Conservation (phyloP, 2,888 invertebrate genomes). For the Mamestra brassicae region DNA sequence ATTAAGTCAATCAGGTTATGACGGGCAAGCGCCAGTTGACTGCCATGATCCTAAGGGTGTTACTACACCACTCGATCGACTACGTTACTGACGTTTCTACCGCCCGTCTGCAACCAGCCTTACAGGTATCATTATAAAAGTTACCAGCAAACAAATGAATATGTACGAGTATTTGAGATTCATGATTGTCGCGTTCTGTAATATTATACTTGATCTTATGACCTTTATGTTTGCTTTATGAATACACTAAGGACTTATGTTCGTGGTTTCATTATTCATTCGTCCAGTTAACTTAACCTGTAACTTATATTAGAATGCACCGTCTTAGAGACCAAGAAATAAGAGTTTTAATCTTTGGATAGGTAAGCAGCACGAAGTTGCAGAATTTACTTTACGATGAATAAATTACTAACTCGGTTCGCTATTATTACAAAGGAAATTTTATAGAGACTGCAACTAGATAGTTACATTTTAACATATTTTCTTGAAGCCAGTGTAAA, state of each 20-base stretch:
- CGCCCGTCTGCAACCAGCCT: slow-evolving; percentile 21
- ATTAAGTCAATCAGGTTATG: background rate
- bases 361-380: background rate
- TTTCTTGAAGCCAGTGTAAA: slow-evolving; percentile 22
- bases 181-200: slow-evolving; percentile 49
- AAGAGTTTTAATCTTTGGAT: background rate
- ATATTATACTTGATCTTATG: slow-evolving; percentile 60
- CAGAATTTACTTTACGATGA: background rate
- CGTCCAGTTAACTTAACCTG: slow-evolving; percentile 23
- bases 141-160: slow-evolving; percentile 53
- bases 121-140: slow-evolving; percentile 34
- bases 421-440: background rate
- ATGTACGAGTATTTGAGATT: slow-evolving; percentile 35
- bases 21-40: too few relatives aligned
- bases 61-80: background rate
- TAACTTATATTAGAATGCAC: slow-evolving; percentile 9
- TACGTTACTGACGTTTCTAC: background rate
- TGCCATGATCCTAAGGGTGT: background rate
- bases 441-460: slow-evolving; percentile 8
- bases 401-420: slow-evolving; percentile 18
- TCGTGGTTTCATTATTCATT: slow-evolving; percentile 35
- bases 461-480: slow-evolving; percentile 17
- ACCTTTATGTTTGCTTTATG: slow-evolving; percentile 46
- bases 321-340: slow-evolving; percentile 1
- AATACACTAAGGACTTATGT: slow-evolving; percentile 29